Evolutionary conservation across 1,140 invertebrate species (phyloP).

Genomic region (Mesaphorura yosii): DNA sequence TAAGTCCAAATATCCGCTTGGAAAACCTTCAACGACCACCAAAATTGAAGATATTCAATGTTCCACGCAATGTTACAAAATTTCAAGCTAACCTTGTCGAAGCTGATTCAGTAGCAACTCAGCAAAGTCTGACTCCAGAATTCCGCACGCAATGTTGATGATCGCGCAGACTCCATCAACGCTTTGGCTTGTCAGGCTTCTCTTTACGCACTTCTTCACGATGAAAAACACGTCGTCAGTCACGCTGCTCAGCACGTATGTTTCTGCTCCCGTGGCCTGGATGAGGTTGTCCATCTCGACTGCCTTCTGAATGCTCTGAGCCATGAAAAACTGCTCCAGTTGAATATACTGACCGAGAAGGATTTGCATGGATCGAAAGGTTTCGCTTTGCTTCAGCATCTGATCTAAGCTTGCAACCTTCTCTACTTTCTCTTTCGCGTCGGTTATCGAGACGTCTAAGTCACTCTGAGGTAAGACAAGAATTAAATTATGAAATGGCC

Average conservation of each 20-base stretch:
- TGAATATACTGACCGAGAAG: conserved; percentile 78
- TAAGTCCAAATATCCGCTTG: conserved; percentile 69
- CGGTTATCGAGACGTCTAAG: conserved; percentile 50
- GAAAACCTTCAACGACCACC: conserved; percentile 51
- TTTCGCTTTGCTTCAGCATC: conserved; percentile 60
- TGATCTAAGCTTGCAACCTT: conserved; percentile 50
- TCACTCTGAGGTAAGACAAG: conserved; percentile 55
- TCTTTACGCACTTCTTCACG: conserved; percentile 85
- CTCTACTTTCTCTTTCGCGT: conserved; percentile 44
- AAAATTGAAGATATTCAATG: not conserved
- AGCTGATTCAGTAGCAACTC: conserved; percentile 61
- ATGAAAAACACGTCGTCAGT: conserved; percentile 98
- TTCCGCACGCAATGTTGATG: conserved; percentile 81
- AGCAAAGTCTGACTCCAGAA: conserved; percentile 77
- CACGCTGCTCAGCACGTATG: conserved; percentile 69
- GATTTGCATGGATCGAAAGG: conserved; percentile 77
- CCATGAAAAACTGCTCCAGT: conserved; percentile 91
- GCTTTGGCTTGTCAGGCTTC: conserved; percentile 76
- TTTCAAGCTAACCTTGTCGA: conserved; percentile 43
- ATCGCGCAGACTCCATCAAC: conserved; percentile 93
- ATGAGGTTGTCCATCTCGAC: conserved; percentile 68
- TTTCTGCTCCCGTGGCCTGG: conserved; percentile 37
- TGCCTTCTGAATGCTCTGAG: conserved; percentile 89
- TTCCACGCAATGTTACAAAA: not conserved
- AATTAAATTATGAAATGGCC: too few relatives aligned